Base-by-base conservation (phyloP, 37 sponge, comb jelly and placozoan species). In the Cliona cf. orientalis region DNA sequence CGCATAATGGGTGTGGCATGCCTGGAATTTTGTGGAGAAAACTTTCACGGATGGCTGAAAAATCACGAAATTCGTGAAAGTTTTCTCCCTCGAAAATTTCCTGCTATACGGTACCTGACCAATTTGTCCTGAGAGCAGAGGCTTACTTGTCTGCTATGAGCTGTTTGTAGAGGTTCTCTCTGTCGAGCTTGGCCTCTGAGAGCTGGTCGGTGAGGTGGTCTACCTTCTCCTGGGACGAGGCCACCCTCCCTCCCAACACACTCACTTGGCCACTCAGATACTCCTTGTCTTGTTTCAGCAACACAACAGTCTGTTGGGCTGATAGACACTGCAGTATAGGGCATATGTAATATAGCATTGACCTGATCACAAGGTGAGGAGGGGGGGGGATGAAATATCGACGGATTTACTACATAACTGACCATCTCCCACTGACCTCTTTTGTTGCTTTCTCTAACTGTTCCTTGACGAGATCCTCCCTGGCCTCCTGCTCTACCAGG, bases 251-350 rank as follows among this genome's bases (percentile, higher is more conserved):
- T 11, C 68, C 68, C 57, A 85, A 58, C 32, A 91, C 91, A 17
- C 42, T 38, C 42, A 83, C 67, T 43, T 96, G 95, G 36, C 77
- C 79, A 21, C 62, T 58, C 23, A 96, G 85, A 42, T 93, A 96
- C 29, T 91, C 89, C 46, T 96, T 96, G 79, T 96, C 97, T 53
- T 96, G 97, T 2, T 56, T 45, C 19, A 94, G 83, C 2, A 96
- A 74, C 2, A 86, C 55, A 29, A 79, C 59, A 9, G 66, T 67
- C 58, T 96, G 97, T 37, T 60, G 32, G 0, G 64, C 32, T 29
- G 78, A 42, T 1, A 78, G 46, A 29, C 89, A 75, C 89, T 93
- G 36, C 2, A 42, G 49, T 21, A 64, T 19, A 19, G 17, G 55
- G 17, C 11, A 17, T 49, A 19, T 49, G 14, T 49, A 49, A 17